These are phyloP conservation scores for Hycleus phaleratus DNA, from an alignment of 1,140 invertebrate species.

Conservation along the genomic window DNA sequence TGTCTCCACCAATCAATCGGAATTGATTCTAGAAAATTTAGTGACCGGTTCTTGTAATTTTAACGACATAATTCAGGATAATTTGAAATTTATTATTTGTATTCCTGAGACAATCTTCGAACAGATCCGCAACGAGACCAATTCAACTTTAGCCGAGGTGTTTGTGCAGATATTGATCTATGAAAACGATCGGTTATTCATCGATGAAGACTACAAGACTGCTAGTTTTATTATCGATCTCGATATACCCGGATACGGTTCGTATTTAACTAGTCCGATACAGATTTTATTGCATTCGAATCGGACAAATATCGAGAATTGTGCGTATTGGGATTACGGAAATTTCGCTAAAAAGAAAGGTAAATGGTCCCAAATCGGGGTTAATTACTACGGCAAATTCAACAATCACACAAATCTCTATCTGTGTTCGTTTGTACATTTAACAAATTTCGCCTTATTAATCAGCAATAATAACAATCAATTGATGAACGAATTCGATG, in stretches of 20 bases:
- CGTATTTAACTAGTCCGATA: conserved; percentile 41
- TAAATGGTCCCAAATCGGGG: conserved; percentile 40
- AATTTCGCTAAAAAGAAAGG: conserved; percentile 19
- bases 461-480: conserved; percentile 25
- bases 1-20: too few relatives aligned
- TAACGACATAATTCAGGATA: background rate
- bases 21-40: too few relatives aligned
- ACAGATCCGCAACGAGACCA: conserved; percentile 4
- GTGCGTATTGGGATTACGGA: conserved; percentile 53
- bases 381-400: conserved; percentile 16
- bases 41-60: too few relatives aligned
- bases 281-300: conserved; percentile 45
- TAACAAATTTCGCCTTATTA: conserved; percentile 54
- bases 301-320: conserved; percentile 35
- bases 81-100: conserved; percentile 48
- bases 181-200: conserved; percentile 49
- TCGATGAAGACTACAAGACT: conserved; percentile 36
- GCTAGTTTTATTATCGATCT: conserved; percentile 46
- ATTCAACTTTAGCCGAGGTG: conserved; percentile 7
- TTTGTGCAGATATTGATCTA: conserved; percentile 45
- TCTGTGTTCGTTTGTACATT: conserved; percentile 49
- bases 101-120: conserved; percentile 37
- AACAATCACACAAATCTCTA: conserved; percentile 38
- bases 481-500: conserved; percentile 4
- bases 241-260: conserved; percentile 46